These are phyloP conservation scores for Cheilosia pagana DNA, from an alignment of 2,888 invertebrate genomes.

Conservation along the genomic window DNA sequence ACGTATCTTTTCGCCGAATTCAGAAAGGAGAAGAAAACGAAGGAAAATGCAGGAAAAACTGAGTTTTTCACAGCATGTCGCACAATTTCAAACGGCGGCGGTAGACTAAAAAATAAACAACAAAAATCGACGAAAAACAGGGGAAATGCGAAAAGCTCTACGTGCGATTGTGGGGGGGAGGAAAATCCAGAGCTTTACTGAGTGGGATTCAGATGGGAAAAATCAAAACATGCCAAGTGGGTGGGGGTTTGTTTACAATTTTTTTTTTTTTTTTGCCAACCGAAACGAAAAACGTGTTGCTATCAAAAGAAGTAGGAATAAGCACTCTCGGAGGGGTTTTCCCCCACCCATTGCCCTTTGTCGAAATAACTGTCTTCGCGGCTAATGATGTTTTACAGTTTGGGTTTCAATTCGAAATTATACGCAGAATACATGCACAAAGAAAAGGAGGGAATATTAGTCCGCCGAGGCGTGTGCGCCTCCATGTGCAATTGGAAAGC, in stretches of 20 bases:
- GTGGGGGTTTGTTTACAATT: constrained; percentile 52
- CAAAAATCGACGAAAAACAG: constrained; percentile 45
- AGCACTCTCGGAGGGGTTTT: background rate
- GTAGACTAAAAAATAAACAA: constrained; percentile 69
- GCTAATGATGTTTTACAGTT: constrained; percentile 9
- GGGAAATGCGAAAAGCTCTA: constrained; percentile 39
- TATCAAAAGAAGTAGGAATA: background rate
- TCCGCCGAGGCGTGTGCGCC: background rate
- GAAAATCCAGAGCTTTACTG: constrained; percentile 30
- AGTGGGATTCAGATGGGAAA: constrained; percentile 8
- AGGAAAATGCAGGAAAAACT: constrained; percentile 27
- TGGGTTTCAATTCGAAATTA: constrained; percentile 7
- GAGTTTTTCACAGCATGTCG: constrained; percentile 60
- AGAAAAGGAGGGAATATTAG: background rate
- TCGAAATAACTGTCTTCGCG: background rate
- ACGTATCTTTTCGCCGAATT: constrained; percentile 1
- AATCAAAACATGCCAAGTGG: constrained; percentile 10
- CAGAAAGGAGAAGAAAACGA: constrained; percentile 25
- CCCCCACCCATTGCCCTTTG: background rate
- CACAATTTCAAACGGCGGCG: constrained; percentile 66
- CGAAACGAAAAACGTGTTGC: constrained; percentile 9
- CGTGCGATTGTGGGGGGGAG: background rate
- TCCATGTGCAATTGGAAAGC: constrained; percentile 5
- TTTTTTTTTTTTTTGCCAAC: too few relatives aligned
- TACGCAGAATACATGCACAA: background rate